These are phyloP conservation scores for Psittacula cyanocephala DNA, from an alignment of 2,113 vertebrate species.

Conservation along the genomic window DNA sequence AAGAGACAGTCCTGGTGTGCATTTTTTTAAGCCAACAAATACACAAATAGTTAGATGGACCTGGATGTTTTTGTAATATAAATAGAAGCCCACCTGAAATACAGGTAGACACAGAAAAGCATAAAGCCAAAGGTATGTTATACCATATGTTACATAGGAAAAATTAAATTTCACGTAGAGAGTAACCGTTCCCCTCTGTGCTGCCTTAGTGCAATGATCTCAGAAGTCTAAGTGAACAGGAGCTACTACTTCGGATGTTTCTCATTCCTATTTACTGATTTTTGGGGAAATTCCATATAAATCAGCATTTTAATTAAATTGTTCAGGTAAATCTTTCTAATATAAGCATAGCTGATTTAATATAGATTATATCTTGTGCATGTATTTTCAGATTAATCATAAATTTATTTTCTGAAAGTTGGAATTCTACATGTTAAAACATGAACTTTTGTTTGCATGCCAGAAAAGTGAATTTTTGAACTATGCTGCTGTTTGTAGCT, in stretches of 20 bases:
- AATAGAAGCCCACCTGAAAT: not conserved
- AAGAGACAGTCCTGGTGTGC: not conserved
- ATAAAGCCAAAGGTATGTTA: not conserved
- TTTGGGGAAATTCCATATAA: slow-evolving; percentile 5
- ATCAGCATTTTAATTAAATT: slow-evolving; percentile 49
- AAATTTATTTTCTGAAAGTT: slow-evolving; percentile 52
- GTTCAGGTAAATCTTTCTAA: not conserved
- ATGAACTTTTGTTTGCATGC: not conserved
- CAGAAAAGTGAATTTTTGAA: slow-evolving; percentile 34
- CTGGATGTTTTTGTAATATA: not conserved
- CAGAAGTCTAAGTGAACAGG: not conserved
- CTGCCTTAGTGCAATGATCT: not conserved
- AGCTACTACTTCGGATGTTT: not conserved
- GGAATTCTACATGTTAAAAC: slow-evolving; percentile 32
- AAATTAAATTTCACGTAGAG: not conserved
- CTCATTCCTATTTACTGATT: not conserved
- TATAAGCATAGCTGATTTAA: not conserved
- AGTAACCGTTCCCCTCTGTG: not conserved
- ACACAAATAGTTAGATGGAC: not conserved
- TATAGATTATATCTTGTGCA: slow-evolving; percentile 25
- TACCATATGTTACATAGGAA: not conserved
- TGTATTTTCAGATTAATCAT: slow-evolving; percentile 39
- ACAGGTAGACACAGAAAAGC: not conserved
- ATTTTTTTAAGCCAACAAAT: not conserved
- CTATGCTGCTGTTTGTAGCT: not conserved